phyloP scores from a whole-genome alignment of 2,113 vertebrate species.

The Globicephala melas region DNA sequence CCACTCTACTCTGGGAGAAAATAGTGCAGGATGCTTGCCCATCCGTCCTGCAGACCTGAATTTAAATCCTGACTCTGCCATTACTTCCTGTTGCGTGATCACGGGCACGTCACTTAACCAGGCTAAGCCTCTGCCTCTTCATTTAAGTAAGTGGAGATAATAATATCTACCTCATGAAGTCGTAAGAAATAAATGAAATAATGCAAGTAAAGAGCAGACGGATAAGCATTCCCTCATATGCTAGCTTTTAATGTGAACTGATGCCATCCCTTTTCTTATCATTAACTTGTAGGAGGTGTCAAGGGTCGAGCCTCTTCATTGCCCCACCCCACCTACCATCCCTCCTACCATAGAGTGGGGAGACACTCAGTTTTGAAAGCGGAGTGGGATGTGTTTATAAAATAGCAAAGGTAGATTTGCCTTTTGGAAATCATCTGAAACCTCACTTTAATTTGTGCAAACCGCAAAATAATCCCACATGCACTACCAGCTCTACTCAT shows the following conservation, averaged over 20 bases:
- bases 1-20: neutral
- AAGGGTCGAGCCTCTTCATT: neutral
- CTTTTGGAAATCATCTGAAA: neutral
- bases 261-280: neutral
- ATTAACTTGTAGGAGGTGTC: neutral
- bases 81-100: neutral
- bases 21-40: too few species aligned
- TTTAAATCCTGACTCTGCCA: neutral
- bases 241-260: neutral
- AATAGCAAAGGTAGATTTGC: neutral
- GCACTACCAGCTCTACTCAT: neutral
- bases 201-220: rapidly evolving
- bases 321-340: rapidly evolving
- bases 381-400: neutral
- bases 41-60: neutral
- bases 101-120: neutral
- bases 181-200: neutral
- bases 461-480: neutral
- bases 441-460: neutral
- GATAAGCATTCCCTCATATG: rapidly evolving
- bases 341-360: neutral
- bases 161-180: neutral
- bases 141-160: neutral
- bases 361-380: neutral
- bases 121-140: neutral